Conservation (phyloP, 2,113 vertebrate genomes). For the Actenoides lindsayi region DNA sequence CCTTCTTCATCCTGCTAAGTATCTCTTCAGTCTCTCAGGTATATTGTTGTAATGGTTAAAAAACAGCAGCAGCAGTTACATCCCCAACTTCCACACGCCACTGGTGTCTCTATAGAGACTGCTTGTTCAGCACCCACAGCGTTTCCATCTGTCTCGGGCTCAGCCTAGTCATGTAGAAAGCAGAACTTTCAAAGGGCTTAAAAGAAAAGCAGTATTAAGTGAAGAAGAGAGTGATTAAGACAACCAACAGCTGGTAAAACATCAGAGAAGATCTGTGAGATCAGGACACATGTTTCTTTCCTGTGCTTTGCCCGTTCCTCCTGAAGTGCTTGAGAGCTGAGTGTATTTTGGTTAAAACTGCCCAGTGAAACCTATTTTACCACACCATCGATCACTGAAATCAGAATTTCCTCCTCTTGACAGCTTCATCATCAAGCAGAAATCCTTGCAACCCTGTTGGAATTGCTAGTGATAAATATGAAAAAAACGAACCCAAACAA, state of each 20-base stretch:
- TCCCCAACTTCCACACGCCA: neutral
- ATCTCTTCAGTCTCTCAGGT: neutral
- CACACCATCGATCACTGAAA: neutral
- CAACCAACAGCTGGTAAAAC: neutral
- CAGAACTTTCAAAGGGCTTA: neutral
- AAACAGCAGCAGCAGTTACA: neutral
- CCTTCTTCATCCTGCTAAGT: neutral
- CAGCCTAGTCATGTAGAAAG: neutral
- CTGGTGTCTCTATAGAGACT: neutral
- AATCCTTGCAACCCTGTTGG: neutral
- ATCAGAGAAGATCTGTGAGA: neutral
- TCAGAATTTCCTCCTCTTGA: neutral
- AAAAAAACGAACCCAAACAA: neutral
- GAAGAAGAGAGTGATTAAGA: neutral
- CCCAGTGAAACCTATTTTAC: neutral
- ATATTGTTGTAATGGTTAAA: neutral
- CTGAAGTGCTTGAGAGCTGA: neutral
- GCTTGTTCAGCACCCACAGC: neutral
- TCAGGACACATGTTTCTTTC: neutral
- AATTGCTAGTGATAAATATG: neutral
- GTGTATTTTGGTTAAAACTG: neutral
- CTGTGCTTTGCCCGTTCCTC: neutral
- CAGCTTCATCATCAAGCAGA: neutral
- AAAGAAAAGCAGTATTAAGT: neutral
- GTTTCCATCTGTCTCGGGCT: slow-evolving; percentile 35